Base-by-base conservation (phyloP, 2,113 vertebrate species). In the Anhinga anhinga region DNA sequence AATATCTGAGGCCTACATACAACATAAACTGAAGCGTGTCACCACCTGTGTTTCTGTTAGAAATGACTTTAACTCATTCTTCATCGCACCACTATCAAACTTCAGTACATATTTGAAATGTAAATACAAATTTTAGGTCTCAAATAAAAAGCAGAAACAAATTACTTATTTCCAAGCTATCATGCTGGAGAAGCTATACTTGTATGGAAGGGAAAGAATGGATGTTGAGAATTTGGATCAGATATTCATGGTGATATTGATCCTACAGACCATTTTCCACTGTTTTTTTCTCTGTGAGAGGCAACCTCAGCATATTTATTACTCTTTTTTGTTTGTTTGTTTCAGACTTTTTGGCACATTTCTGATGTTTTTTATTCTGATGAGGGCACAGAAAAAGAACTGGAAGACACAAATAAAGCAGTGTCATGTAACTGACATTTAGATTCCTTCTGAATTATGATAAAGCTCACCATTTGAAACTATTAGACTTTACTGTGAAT, bases 21-120 rank as follows among this genome's bases (percentile, higher is more conserved):
- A 90, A 32, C 65, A 65, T 13, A 74, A 83, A 63, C 32, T 1
- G 0, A 76, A n/a, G 61, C 1, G 14, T 1, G 1, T 13, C 53
- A 53, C n/a, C 90, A 79, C 80, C 52, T 50, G n/a, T 36, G 49
- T 13, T 80, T 70, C 79, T 80, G 32, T 42, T 52, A 52, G 30
- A 17, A 81, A 59, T 23, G 2, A 76, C 6, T 5, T 66, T 15
- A 8, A 26, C 14, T 79, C 47, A 52, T 49, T 47, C 79, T 67
- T 58, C 55, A 73, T 38, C 63, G 78, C 86, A 56, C 52, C 40
- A 16, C 44, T 21, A 78, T 5, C 72, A 84, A 73, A 71, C 7
- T 40, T 84, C 2, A 44, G 32, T 2, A 55, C 6, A 1, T 13
- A 79, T 88, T 50, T 79, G 63, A 88, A 92, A 59, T 14, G 45